Conservation (phyloP, 2,113 vertebrate species). For the Hydropotes inermis region DNA sequence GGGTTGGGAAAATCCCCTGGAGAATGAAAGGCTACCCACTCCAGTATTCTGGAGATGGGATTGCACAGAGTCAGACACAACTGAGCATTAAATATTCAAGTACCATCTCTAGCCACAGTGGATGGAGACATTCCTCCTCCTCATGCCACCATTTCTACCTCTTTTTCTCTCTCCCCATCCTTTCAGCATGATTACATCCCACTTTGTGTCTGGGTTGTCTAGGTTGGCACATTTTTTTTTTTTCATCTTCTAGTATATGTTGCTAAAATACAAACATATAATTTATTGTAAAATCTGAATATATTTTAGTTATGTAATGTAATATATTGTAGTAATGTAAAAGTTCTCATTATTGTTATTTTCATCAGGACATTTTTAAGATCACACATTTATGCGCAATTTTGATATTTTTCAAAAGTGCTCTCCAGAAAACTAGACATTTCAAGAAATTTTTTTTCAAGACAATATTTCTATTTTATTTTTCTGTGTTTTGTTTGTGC, state of each 20-base stretch:
- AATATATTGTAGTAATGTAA: neutral
- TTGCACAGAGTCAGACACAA: neutral
- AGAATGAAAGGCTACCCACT: neutral
- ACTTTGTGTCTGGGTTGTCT: neutral
- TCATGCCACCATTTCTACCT: neutral
- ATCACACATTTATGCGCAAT: neutral
- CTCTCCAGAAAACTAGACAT: neutral
- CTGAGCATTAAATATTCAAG: neutral
- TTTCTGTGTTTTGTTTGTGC: neutral
- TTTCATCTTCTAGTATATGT: neutral
- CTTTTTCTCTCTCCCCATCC: neutral
- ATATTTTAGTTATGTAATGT: neutral
- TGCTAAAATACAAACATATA: neutral
- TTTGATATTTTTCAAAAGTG: neutral
- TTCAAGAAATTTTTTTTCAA: neutral
- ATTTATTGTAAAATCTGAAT: neutral
- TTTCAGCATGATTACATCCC: fast-evolving
- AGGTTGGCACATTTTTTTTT: neutral
- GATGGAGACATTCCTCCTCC: neutral
- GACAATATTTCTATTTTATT: neutral
- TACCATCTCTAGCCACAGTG: too few species aligned
- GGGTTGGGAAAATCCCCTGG: neutral
- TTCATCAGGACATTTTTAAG: neutral
- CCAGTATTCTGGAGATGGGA: neutral
- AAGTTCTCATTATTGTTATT: neutral